Evolutionary conservation across 2,797 vertebrate genomes (phyloP).

Genomic region (Dipus sagitta): DNA sequence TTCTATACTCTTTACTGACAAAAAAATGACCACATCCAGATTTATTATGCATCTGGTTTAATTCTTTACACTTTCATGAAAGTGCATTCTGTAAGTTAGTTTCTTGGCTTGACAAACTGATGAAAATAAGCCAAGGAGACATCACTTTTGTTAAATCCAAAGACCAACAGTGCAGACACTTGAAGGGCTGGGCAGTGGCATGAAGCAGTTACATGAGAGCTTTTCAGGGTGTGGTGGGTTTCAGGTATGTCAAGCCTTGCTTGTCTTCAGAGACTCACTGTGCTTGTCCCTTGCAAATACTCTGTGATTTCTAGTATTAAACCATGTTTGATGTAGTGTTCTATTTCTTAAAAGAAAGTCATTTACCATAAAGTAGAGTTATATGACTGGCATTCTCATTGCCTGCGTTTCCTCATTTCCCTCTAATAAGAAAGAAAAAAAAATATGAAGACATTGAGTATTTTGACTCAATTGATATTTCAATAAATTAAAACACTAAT

Average conservation of each 20-base stretch:
- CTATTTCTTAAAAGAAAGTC: background rate
- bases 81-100: background rate
- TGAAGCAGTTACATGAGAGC: background rate
- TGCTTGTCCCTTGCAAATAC: background rate
- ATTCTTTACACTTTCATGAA: background rate
- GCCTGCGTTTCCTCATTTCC: background rate
- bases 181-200: accelerated
- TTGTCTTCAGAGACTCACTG: too few relatives aligned
- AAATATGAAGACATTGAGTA: background rate
- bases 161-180: background rate
- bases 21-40: background rate
- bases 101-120: background rate
- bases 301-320: background rate
- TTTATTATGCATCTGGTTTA: background rate
- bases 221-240: accelerated
- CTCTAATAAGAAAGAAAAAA: background rate
- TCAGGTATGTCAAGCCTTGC: background rate
- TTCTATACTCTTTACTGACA: background rate
- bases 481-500: background rate
- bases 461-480: background rate
- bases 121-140: accelerated
- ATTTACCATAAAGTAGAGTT: background rate
- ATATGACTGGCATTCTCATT: background rate
- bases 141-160: background rate
- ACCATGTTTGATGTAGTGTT: accelerated